phyloP scores from a whole-genome alignment of 2,113 vertebrate genomes.

The Hypocryptadius cinnamomeus region DNA sequence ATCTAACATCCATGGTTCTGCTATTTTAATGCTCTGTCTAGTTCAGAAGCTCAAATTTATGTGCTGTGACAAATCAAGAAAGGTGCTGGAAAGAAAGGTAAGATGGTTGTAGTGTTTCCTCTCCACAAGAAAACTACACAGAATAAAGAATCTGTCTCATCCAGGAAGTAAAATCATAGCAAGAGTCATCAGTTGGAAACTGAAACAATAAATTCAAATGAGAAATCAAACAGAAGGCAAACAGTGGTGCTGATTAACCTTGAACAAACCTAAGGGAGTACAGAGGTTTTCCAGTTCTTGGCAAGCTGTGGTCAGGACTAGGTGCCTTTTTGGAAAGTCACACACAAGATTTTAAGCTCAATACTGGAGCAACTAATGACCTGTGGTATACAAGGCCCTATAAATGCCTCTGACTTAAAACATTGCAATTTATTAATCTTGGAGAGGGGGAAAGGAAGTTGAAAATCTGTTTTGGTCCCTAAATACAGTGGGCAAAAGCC shows the following conservation, averaged over 20 bases:
- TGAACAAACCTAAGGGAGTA: background rate
- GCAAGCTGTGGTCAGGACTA: background rate
- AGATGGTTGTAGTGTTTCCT: background rate
- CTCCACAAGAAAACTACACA: background rate
- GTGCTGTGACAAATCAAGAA: background rate
- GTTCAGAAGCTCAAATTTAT: background rate
- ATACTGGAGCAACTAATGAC: background rate
- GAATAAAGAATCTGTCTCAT: too few species aligned
- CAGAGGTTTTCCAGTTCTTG: background rate
- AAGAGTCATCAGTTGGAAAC: background rate
- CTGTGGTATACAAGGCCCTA: background rate
- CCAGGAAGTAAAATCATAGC: background rate
- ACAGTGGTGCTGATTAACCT: constrained; percentile 38
- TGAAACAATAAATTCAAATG: constrained; percentile 43
- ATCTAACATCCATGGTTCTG: background rate
- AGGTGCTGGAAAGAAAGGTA: background rate
- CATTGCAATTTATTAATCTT: background rate
- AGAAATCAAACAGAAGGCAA: background rate
- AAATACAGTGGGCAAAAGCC: background rate
- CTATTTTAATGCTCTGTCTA: background rate
- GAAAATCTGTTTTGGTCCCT: background rate
- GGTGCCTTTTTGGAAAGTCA: background rate
- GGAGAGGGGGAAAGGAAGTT: background rate
- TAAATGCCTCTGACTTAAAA: background rate
- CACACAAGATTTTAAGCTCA: background rate